Evolutionary conservation across 2,113 vertebrate species (phyloP), one percentile per base, ranked within the genome.

Genomic region (Toxotes jaculatrix): DNA sequence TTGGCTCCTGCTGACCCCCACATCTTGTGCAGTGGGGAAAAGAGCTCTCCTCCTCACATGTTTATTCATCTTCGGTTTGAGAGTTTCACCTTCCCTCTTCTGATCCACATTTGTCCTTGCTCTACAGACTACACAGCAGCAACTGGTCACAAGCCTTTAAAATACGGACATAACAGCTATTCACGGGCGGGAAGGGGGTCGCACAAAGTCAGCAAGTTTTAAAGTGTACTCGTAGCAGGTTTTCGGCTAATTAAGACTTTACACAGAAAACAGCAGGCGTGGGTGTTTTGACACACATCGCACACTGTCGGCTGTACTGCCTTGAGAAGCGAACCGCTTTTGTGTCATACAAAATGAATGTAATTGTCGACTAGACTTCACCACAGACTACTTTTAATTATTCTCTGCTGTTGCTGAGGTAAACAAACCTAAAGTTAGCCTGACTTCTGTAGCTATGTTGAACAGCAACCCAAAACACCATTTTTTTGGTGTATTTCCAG

Each of bases 21-120:
- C 27, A 72, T 36, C 27, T 36, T 31, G 27, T 16, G 16, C 74
- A 21, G n/a, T 36, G 43, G 80, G 67, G 53, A 21, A 59, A 77
- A 60, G 32, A 68, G 27, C 36, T 77, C 23, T 43, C 61, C 34
- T 59, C 14, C 31, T 49, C 3, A 1, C 31, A 31, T 55, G 45
- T 68, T 68, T 43, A 73, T 65, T 62, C 38, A 23, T 31, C 53
- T 57, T 43, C n/a, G 8, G 8, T 77, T 65, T 71, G 74, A 72
- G 51, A 53, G 60, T n/a, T 66, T 73, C 56, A 53, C 40, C 10
- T 23, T 77, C 60, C 73, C 66, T 71, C 31, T 47, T 45, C 57
- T 59, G 40, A 47, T 45, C 16, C 80, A 49, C 3, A n/a, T 71
- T 27, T 1, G 0, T 59, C 60, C 10, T 34, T 17, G 19, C 59